Evolutionary conservation across 2,113 vertebrate genomes (phyloP).

Genomic region (Sinosuthora webbiana): DNA sequence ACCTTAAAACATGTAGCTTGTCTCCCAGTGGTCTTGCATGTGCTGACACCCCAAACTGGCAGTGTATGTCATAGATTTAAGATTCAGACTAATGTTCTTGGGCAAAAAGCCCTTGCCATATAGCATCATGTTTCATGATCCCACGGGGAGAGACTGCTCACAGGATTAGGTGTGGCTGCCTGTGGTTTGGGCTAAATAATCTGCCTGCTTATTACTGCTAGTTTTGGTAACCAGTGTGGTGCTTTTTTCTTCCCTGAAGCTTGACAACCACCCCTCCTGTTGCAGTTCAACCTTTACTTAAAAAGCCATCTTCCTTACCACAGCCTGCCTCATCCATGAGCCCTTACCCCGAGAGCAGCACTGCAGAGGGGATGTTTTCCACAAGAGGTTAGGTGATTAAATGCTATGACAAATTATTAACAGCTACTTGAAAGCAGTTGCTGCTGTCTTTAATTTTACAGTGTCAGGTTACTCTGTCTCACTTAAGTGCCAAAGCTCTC

Average conservation of each 20-base stretch:
- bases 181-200: neutral
- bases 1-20: neutral
- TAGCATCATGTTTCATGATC: neutral
- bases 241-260: neutral
- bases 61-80: neutral
- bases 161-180: neutral
- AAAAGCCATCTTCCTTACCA: neutral
- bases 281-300: neutral
- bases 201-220: neutral
- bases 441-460: neutral
- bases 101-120: neutral
- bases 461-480: neutral
- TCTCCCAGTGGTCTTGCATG: neutral
- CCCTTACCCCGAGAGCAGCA: neutral
- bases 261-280: neutral
- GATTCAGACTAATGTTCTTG: neutral
- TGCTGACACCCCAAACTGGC: neutral
- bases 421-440: conserved; percentile 9
- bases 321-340: neutral
- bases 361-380: neutral
- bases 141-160: neutral
- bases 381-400: neutral
- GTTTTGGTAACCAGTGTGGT: neutral
- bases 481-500: neutral
- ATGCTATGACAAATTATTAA: neutral